Evolutionary conservation across 2,113 vertebrate genomes (phyloP), one percentile per base, ranked within the genome.

Genomic region (Malurus alboscapulatus): DNA sequence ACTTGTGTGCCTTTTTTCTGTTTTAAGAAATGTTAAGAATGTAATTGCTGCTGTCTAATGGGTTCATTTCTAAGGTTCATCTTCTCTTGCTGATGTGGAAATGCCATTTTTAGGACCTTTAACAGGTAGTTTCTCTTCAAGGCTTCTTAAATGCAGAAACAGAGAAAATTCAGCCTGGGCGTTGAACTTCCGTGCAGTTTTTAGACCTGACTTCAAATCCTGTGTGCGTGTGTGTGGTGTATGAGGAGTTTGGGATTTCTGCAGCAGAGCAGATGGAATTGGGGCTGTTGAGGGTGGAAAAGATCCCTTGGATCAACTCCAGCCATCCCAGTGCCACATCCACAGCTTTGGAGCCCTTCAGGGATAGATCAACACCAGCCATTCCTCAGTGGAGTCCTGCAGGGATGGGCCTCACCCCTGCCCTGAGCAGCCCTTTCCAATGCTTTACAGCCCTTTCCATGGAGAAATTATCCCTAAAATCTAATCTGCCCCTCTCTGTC

Each of bases 201-300:
- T 22, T 22, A 67, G 38, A n/a, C 8, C 34, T 50, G 38, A 42
- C 1, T 38, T 67, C 1, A 63, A 81, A 66, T 7, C 7, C 17
- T 24, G 1, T 1, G 0, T 51, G 38, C 38, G 42, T 63, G 21
- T 7, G 1, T 17, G 13, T 27, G 44, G 9, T 26, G 20, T 17
- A 1, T 21, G 53, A 47, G 15, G 75, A 47, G 22, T 34, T 2
- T 0, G 0, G 50, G 44, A 7, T 32, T 85, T 32, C 17, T 67
- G 8, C 2, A 5, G 77, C 30, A 42, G 32, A 36, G 5, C 5
- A 25, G 8, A 6, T 66, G 67, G 44, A 29, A 29, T 2, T 45
- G 32, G 45, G n/a, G 0, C 6, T 38, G 45, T 9, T 20, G 8
- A n/a, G 4, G 10, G 14, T 59, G 61, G 77, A 25, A 59, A 59